Base-by-base conservation (phyloP, 2,888 invertebrate genomes). In the Lepidocyrtinus sp. region DNA sequence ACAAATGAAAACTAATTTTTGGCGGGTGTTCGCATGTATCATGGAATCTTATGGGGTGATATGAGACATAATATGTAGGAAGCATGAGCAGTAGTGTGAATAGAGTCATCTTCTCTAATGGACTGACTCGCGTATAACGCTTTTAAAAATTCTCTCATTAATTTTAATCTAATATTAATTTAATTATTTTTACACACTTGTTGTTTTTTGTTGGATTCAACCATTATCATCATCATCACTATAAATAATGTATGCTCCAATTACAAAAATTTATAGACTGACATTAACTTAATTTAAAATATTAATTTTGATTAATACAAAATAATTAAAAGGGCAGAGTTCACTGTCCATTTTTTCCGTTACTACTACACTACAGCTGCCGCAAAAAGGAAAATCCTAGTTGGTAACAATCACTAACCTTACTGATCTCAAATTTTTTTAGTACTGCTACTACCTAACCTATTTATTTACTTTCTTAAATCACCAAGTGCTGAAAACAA, bases 401-500 rank as follows among this genome's bases (percentile, higher is more conserved):
- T 67, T 45, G 0, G 67, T 68, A 69, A 69, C 75, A 69, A 36
- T 63, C 75, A 75, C 75, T 75, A 75, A 75, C 75, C 62, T 36
- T 75, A 75, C 75, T 75, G 75, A 75, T 75, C 75, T 75, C 75
- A 75, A 36, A 67, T 45, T 55, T 69, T 67, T 75, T 62, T n/a
- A n/a, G n/a, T n/a, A n/a, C n/a, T n/a, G n/a, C n/a, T n/a, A n/a
- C n/a, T n/a, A n/a, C n/a, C 61, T 61, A 75, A 75, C 68, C 36
- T 36, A 36, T 36, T 36, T 36, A 36, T 36, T 36, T 36, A 36
- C 36, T 36, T 12, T 36, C 36, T 36, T 12, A 36, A n/a, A 7
- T 36, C 36, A 36, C 36, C 36, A 12, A n/a, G n/a, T n/a, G n/a
- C n/a, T 7, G 36, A 12, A 5, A 36, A 7, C 36, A 36, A 36